Base-by-base conservation (phyloP, 2,888 invertebrate genomes). In the Esperia sulphurella region DNA sequence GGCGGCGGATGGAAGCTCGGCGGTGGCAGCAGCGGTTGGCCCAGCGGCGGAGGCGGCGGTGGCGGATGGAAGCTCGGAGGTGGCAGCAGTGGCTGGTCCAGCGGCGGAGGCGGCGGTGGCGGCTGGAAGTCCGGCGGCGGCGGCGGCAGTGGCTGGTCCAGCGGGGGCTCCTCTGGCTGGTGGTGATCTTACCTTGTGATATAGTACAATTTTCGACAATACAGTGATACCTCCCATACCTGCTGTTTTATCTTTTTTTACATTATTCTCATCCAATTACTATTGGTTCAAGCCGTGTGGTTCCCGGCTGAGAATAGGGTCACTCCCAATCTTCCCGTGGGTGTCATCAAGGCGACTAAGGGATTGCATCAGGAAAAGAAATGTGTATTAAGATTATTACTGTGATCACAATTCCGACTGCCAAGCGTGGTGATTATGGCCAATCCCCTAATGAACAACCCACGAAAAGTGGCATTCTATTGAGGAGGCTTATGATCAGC, bases 141-240 rank as follows among this genome's bases (percentile, higher is more conserved):
- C 8, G 51, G 55, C 14, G 43, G 52, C 46, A 48, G 56, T 35
- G 56, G 59, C 37, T 55, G 55, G 51, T 46, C 53, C 31, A 50
- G 54, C 43, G 60, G 60, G 39, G 59, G 58, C 45, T 71, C 71
- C 37, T 76, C 77, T 49, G 81, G 83, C 60, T 82, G 84, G 84
- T 84, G 83, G 82, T 84, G 76, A 83, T 69, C 64, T 52, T 43
- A 40, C 41, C 48, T 43, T 54, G 48, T 53, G 43, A 50, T 49
- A 48, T 54, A 76, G 68, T 63, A 62, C 65, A 68, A 75, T 68
- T 68, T 60, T 51, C 50, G 59, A 70, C 66, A 81, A 79, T 79
- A 83, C 66, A 81, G 66, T 73, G 71, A 77, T 80, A 79, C 75
- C 73, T 76, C 69, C 13, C 14, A 44, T 14, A 8, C 37, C 21